A percentile compares a stretch with the other conserved stretches of the same genome.
phyloP scores from a whole-genome alignment of 2,888 invertebrate genomes.

The Peribatodes rhomboidaria region DNA sequence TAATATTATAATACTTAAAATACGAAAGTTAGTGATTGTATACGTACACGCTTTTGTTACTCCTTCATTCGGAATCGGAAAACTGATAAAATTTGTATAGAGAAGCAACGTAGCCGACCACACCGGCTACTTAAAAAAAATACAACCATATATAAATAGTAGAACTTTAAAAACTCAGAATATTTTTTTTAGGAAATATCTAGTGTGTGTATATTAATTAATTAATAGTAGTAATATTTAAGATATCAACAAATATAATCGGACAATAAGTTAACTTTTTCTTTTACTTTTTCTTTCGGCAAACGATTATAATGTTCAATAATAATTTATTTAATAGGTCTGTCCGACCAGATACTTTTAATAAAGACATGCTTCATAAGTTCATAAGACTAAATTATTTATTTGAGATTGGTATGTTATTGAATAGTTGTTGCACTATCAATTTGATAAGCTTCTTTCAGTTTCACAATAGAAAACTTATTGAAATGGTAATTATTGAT shows the following conservation, averaged over 20 bases:
- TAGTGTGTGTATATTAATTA: not conserved
- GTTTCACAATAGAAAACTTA: constrained; percentile 21
- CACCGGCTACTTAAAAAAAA: too few relatives aligned
- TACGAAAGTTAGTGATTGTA: too few relatives aligned
- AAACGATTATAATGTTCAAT: not conserved
- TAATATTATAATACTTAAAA: too few relatives aligned
- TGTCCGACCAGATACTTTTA: not conserved
- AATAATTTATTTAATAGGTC: not conserved
- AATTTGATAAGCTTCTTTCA: constrained; percentile 24
- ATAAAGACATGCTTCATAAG: not conserved
- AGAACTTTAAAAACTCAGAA: too few relatives aligned
- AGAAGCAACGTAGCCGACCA: too few relatives aligned
- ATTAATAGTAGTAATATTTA: not conserved
- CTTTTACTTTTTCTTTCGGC: not conserved
- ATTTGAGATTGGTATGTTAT: not conserved
- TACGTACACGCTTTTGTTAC: too few relatives aligned
- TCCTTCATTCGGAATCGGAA: too few relatives aligned
- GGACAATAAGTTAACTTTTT: constrained; percentile 22
- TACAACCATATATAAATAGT: too few relatives aligned
- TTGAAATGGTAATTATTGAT: not conserved
- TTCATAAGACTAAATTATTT: not conserved
- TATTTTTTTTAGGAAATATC: too few relatives aligned
- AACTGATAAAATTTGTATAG: too few relatives aligned
- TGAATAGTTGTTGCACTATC: constrained; percentile 7
- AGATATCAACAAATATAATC: constrained; percentile 1